Evolutionary conservation across 2,113 vertebrate genomes (phyloP), one percentile per base, ranked within the genome.

Genomic region (Pelobates fuscus): DNA sequence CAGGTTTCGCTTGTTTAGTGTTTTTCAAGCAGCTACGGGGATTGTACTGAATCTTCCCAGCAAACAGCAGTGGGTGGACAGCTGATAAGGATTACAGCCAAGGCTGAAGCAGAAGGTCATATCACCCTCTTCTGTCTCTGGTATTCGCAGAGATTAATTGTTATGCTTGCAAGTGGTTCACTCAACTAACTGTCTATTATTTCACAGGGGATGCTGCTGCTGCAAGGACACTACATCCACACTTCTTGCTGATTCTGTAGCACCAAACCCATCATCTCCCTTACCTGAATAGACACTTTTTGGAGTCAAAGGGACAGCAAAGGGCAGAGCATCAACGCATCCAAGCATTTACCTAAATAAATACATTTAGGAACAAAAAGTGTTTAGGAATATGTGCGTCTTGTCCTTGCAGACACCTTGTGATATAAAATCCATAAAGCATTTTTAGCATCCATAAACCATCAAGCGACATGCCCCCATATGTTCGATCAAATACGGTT

Each of bases 91-190:
- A 68, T 77, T 77, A 68, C 73, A 77, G 64, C 73, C 73, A 77
- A 77, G 73, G 73, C 73, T 68, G 65, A 68, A 77, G 73, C 64
- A 77, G 73, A 77, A 77, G 73, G 73, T 77, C 64, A 68, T 68
- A 68, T 77, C 73, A 68, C 73, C 73, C 73, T 77, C 73, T 77
- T 77, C 64, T 77, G 73, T 68, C 64, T 77, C 73, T 54, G 17
- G 55, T 77, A 68, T 68, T 68, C 73, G 26, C 73, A 68, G 55
- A 77, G 65, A 68, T 77, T 77, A 68, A 77, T 77, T 77, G 64
- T 77, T 68, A 77, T 77, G 73, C 65, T 77, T 77, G 73, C 73
- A 77, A 77, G 73, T 61, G 73, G 73, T 68, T 77, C 65, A 61
- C 64, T 68, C 64, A 68, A 77, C 63, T 60, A 77, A 77, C 73